Evolutionary conservation across 2,113 vertebrate species (phyloP), one percentile per base, ranked within the genome.

Genomic region (Lasiurus borealis): DNA sequence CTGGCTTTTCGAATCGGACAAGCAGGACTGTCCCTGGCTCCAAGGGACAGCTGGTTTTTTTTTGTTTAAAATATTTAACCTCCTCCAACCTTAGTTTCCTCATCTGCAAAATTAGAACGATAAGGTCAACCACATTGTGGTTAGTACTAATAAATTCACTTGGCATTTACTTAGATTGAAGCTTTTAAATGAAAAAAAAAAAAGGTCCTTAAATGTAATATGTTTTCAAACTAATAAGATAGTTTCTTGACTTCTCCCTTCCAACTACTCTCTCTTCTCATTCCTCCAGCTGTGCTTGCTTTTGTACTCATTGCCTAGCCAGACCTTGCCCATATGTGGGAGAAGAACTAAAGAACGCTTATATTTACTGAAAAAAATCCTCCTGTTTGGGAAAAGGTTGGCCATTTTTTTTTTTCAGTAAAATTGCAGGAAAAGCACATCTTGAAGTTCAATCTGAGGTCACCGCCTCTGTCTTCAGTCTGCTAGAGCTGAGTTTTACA

Each of bases 331-430:
- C 36, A 40, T n/a, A 15, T 52, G 3, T 71, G 46, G 21, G 57
- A 81, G 68, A 85, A 82, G 36, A 44, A 19, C 6, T 19, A 13
- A 91, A 29, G 21, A 25, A 10, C 76, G 81, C 16, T n/a, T 34
- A 12, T 25, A 86, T 34, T 92, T 76, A 13, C 25, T 89, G 68
- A 93, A 81, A 89, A 81, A 68, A 68, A 68, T 68, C n/a, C 29
- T 68, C 31, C 31, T n/a, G 64, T 68, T 68, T 68, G 31, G 64
- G 16, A n/a, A 68, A 34, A 44, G 6, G 62, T 68, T 66, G 25
- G 88, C 16, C 40, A 1, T 36, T 80, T 75, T 66, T 66, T 66
- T 66, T 66, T 66, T 66, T 66, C 4, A 34, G 18, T 25, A 76
- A 73, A 82, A 92, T 66, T 64, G 10, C 6, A 72, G 46, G 3